Conservation (phyloP, 2,113 vertebrate genomes). For the Pionites leucogaster region DNA sequence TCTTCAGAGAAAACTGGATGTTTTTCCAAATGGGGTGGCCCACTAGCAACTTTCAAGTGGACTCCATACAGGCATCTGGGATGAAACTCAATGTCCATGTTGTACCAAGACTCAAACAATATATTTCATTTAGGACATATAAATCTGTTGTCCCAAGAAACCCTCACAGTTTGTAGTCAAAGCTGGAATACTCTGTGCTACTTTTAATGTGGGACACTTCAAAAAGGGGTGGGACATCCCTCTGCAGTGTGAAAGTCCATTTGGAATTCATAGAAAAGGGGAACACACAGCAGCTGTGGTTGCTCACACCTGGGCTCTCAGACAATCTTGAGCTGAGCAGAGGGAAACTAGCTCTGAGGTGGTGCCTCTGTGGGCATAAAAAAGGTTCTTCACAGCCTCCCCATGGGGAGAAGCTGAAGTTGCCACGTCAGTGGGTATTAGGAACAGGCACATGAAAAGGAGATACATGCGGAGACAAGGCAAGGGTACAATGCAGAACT, state of each 20-base stretch:
- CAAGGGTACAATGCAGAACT: background rate
- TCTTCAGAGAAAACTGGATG: background rate
- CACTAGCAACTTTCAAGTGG: background rate
- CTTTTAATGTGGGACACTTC: background rate
- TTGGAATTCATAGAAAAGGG: background rate
- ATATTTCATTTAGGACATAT: background rate
- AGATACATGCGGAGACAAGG: background rate
- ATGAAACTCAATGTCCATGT: background rate
- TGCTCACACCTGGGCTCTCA: background rate
- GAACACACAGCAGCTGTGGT: background rate
- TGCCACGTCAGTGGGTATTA: rapidly evolving
- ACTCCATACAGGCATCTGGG: background rate
- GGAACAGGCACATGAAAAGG: background rate
- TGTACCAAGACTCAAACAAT: background rate
- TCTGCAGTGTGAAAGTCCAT: background rate
- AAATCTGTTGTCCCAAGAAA: background rate
- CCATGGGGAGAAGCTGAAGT: background rate
- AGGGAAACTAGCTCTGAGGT: background rate
- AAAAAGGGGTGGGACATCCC: background rate
- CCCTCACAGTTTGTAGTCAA: background rate
- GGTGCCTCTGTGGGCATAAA: background rate
- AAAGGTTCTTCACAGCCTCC: background rate
- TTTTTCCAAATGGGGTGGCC: background rate
- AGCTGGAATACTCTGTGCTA: background rate
- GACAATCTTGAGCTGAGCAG: rapidly evolving